Evolutionary conservation across 1,140 invertebrate species (phyloP), one percentile per base, ranked within the genome.

Genomic region (Vanessa tameamea): DNA sequence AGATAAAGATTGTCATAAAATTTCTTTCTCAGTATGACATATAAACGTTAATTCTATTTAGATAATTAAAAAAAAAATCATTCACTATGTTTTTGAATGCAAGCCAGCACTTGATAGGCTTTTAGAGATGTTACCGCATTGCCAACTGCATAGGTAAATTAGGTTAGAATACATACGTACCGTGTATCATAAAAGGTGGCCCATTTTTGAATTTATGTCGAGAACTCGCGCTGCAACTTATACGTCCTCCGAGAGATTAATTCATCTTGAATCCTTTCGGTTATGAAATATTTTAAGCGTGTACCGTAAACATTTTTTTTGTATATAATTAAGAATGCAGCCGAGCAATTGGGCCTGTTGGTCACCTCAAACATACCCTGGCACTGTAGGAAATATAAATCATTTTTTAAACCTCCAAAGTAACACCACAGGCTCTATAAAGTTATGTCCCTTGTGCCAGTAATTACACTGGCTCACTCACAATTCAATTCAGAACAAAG

Each of bases 61-160:
- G 53, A 57, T 57, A 57, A 57, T 57, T 57, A 23, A 57, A 57
- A 55, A 57, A 55, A 55, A 20, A 57, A 53, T 3, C n/a, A 53
- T 53, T 16, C n/a, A n/a, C 51, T 16, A 57, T 14, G 43, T 68
- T 69, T 57, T 57, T 57, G 66, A 69, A 53, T 69, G 53, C 14
- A 16, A 13, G 53, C 66, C 51, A 69, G 51, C 57, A 43, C 20
- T 59, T 53, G 66, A 69, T 69, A 59, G 66, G 66, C 66, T 69
- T 69, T 69, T 47, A 69, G 66, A n/a, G 53, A 43, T 69, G 55
- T 57, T 69, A 69, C 53, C 16, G 47, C 65, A 68, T 51, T 55
- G 66, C 66, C 37, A 69, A 69, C 51, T 53, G 50, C 16, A 69
- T 69, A 69, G 66, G 66, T 69, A 47, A 47, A 68, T 57, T 69